phyloP scores from a whole-genome alignment of 2,113 vertebrate genomes.

The Prochilodus magdalenae region DNA sequence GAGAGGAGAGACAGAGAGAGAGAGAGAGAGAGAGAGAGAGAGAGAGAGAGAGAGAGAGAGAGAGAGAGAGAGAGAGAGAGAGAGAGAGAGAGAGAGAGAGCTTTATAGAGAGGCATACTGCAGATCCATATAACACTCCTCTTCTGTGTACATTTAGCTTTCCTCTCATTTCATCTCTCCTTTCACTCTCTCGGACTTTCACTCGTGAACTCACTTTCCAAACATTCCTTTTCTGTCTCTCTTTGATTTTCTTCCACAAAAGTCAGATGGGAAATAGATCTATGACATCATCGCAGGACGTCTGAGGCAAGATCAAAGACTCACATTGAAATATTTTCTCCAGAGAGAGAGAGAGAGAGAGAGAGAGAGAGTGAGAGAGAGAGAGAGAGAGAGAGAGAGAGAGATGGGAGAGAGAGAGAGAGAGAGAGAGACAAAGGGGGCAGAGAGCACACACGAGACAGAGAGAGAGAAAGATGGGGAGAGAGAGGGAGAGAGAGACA shows the following conservation, averaged over 20 bases:
- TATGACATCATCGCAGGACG: slow-evolving; percentile 35
- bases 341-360: background rate
- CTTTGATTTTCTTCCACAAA: background rate
- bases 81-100: too few species aligned
- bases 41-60: background rate
- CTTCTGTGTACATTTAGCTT: too few species aligned
- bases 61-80: too few species aligned
- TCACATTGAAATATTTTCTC: too few species aligned
- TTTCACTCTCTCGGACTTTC: too few species aligned
- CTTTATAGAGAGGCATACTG: too few species aligned
- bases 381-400: background rate
- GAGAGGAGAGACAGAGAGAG: background rate
- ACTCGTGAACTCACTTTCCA: background rate
- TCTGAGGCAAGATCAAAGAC: background rate
- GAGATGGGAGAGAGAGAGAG: background rate
- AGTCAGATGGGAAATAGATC: slow-evolving; percentile 8
- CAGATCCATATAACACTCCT: too few species aligned
- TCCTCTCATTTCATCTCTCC: too few species aligned
- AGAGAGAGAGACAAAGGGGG: background rate
- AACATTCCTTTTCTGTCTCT: background rate
- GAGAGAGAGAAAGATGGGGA: background rate
- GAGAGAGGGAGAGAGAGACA: background rate
- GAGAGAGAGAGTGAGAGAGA: background rate
- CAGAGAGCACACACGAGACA: too few species aligned
- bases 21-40: background rate